Conservation (phyloP, 2,797 vertebrate genomes). For the Limnodromus scolopaceus region DNA sequence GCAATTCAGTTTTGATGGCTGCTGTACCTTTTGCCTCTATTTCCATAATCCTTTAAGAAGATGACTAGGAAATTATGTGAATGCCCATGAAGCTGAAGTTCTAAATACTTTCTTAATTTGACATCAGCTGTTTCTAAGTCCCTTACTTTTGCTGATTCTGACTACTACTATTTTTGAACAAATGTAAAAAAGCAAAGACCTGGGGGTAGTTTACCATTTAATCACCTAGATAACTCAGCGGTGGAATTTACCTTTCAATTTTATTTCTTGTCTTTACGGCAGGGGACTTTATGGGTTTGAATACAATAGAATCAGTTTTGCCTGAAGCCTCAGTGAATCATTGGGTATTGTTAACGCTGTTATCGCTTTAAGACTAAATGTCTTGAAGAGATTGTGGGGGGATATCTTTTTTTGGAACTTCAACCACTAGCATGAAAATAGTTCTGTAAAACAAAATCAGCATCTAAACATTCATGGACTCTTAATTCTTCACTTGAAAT, state of each 20-base stretch:
- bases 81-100: neutral
- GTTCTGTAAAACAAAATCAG: neutral
- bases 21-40: neutral
- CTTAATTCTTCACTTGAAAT: neutral
- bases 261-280: neutral
- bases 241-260: neutral
- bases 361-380: neutral
- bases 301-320: neutral
- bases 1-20: neutral
- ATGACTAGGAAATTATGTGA: neutral
- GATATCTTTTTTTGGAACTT: neutral
- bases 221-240: neutral
- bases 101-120: neutral
- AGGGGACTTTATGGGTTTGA: neutral
- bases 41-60: neutral
- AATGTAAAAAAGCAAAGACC: neutral
- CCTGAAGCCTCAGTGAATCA: neutral
- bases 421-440: neutral
- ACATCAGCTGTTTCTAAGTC: neutral
- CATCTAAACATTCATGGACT: neutral
- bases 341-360: neutral
- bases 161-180: neutral
- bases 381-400: neutral
- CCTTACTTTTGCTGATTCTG: neutral
- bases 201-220: neutral